phyloP scores from a whole-genome alignment of 2,113 vertebrate species.

The Merops nubicus region DNA sequence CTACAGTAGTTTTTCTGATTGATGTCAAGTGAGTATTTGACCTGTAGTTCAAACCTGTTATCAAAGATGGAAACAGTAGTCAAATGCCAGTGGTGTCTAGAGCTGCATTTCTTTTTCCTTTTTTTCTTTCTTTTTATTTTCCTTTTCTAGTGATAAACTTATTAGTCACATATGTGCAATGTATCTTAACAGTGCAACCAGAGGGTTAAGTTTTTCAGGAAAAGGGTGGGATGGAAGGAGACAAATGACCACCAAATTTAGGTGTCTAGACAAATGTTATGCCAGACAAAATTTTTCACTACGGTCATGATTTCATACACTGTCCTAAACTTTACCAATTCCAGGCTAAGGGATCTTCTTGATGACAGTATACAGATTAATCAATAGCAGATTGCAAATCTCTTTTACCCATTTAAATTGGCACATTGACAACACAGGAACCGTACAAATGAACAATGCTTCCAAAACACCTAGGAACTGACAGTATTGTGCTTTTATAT shows the following conservation, averaged over 20 bases:
- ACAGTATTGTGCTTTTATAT: neutral
- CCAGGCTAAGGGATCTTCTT: neutral
- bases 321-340: neutral
- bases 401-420: neutral
- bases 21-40: conserved; percentile 8
- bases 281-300: neutral
- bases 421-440: neutral
- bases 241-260: neutral
- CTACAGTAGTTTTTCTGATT: neutral
- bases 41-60: neutral
- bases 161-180: neutral
- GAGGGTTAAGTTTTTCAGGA: neutral
- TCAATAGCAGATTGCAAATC: neutral
- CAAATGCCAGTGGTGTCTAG: neutral
- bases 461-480: neutral
- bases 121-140: neutral
- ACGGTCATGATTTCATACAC: neutral
- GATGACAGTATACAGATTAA: neutral
- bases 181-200: neutral
- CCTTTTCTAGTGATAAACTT: neutral
- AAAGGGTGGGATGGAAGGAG: neutral
- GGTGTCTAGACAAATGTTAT: neutral
- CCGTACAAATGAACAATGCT: neutral
- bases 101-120: neutral
- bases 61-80: neutral